Base-by-base conservation (phyloP, 2,888 invertebrate genomes). In the Halictus quadricinctus region DNA sequence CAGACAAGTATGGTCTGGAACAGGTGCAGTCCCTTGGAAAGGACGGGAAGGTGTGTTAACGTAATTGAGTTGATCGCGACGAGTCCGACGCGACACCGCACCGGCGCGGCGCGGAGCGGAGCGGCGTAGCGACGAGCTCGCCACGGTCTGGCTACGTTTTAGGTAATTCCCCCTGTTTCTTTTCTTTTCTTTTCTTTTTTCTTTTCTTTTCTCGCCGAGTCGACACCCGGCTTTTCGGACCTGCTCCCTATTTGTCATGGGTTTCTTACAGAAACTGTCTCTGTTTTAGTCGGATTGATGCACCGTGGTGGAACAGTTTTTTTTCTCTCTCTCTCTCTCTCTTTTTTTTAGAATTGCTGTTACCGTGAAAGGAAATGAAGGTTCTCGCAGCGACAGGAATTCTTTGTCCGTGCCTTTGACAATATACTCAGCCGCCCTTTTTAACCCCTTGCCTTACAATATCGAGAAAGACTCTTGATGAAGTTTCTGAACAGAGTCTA, bases 1-100 rank as follows among this genome's bases (percentile, higher is more conserved):
- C n/a, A 36, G 58, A 70, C 79, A 70, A 75, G 79, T 79, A 75
- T 41, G 79, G 74, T 66, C 46, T 46, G 81, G 79, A 81, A 78
- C 81, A 72, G 70, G 50, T 70, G 58, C 58, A 70, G 70, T 43
- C 70, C 41, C 36, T 48, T 41, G 70, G 76, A 25, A 69, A 76
- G 43, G 66, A 81, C 58, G 46, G 5, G 75, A 29, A 18, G 48
- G 75, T 21, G 76, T 64, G 79, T 79, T 74, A 74, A 64, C 43
- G 54, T 79, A 79, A 79, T 79, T 60, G 74, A 54, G 43, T 78
- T 72, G 70, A 72, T 80, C 76, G 76, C 29, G 58, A 79, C 48
- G 73, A 58, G 72, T 43, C 46, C n/a, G 72, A 46, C 72, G 70
- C 36, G 69, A 41, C 60, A 41, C 69, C 50, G 50, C 50, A 50